These are phyloP conservation scores for Mesorhabditis sp. DNA, from an alignment of 2,888 invertebrate genomes.

Conservation along the genomic window DNA sequence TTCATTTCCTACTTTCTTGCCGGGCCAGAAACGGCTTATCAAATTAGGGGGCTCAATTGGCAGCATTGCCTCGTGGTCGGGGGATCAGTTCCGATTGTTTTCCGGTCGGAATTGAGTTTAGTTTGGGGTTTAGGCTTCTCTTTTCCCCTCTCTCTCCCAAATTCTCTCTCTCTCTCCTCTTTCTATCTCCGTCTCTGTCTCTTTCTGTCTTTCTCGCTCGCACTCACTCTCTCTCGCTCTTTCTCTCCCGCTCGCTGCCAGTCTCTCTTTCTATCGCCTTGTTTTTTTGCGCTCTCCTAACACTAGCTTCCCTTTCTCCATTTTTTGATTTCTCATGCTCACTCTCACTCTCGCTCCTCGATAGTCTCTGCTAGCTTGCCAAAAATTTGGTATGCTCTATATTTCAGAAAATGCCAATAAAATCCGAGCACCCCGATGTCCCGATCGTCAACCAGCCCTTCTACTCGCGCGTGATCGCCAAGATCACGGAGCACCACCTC, in stretches of 20 bases:
- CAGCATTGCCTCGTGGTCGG: too few species aligned
- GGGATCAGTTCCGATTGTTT: too few species aligned
- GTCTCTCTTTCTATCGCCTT: not conserved
- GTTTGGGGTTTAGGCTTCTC: too few species aligned
- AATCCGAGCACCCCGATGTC: conserved; percentile 17
- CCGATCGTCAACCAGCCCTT: conserved; percentile 16
- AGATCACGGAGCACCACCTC: conserved; percentile 11
- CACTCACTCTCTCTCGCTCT: not conserved
- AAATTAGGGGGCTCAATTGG: too few species aligned
- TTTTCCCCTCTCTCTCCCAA: too few species aligned
- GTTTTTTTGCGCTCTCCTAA: not conserved
- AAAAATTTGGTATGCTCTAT: not conserved
- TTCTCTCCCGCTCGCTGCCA: not conserved
- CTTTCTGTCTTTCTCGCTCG: too few species aligned
- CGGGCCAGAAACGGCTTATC: too few species aligned
- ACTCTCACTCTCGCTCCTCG: not conserved
- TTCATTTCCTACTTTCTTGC: too few species aligned
- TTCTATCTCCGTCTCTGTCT: too few species aligned
- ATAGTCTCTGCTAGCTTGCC: not conserved
- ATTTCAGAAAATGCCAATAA: conserved; percentile 3
- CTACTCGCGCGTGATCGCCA: conserved; percentile 17
- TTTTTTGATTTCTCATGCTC: not conserved
- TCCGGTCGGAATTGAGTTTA: too few species aligned
- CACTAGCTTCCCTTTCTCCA: not conserved
- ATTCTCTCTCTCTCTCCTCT: too few species aligned